These are phyloP conservation scores for Palythoa caribaeorum DNA, from an alignment of 92 coral and sea anemone genomes.

Conservation along the genomic window DNA sequence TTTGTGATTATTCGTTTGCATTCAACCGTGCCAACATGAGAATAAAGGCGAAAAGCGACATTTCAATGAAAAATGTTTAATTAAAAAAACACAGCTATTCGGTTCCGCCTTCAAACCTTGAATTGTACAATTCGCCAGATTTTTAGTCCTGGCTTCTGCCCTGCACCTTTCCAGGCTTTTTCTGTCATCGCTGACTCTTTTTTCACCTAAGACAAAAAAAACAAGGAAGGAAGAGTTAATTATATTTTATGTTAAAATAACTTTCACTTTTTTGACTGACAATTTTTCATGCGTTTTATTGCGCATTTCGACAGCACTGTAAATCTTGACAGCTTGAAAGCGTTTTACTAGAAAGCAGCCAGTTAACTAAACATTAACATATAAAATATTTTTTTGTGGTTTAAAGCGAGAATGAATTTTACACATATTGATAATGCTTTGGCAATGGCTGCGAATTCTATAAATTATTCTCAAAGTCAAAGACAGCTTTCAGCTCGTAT, in stretches of 20 bases:
- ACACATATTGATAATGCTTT: neutral
- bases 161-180: slow-evolving; percentile 90
- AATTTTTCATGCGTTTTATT: neutral
- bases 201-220: slow-evolving; percentile 64
- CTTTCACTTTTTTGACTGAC: neutral
- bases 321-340: neutral
- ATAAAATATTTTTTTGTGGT: neutral
- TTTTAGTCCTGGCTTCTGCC: slow-evolving; percentile 74
- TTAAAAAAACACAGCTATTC: neutral
- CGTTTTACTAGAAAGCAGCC: neutral
- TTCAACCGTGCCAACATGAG: no score
- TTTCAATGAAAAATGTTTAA: neutral
- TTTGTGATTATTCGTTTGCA: neutral
- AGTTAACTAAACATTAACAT: neutral
- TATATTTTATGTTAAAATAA: neutral
- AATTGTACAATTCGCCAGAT: slow-evolving; percentile 96
- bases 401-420: neutral
- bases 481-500: neutral
- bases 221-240: neutral
- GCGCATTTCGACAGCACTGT: neutral
- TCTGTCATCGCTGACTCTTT: slow-evolving; percentile 80
- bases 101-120: slow-evolving; percentile 66
- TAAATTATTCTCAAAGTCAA: neutral
- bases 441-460: no score
- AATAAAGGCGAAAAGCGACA: neutral